These are phyloP conservation scores for Himalopsyche japonica DNA, from an alignment of 2,888 invertebrate genomes.

Conservation along the genomic window DNA sequence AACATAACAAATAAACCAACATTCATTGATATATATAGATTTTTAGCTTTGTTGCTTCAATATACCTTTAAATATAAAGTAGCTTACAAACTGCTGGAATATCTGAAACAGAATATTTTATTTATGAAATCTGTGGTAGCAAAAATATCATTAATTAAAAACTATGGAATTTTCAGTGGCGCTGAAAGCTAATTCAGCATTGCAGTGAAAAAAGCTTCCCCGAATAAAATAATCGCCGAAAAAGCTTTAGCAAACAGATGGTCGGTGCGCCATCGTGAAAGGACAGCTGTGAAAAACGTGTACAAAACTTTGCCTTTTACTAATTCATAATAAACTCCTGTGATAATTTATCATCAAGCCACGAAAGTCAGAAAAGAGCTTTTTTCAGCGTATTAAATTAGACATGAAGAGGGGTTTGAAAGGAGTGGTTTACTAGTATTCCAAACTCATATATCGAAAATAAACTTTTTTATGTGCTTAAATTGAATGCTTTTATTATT, in stretches of 20 bases:
- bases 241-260: neutral
- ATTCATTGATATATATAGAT: no score
- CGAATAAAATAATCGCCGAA: neutral
- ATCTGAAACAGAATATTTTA: no score
- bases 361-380: neutral
- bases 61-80: no score
- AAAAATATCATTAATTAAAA: neutral
- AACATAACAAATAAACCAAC: no score
- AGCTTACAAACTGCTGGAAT: no score
- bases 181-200: neutral
- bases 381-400: neutral
- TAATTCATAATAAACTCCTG: neutral
- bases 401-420: neutral
- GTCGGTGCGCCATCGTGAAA: neutral
- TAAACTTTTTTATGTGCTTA: no score
- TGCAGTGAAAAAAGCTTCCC: neutral
- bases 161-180: neutral
- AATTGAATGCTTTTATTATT: no score
- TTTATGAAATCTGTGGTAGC: no score
- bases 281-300: neutral
- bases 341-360: neutral
- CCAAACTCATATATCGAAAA: no score
- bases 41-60: no score
- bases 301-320: neutral
- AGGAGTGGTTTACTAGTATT: no score